A percentile compares a stretch with the other conserved stretches of the same genome.
These are phyloP conservation scores for Erinaceus europaeus DNA, from an alignment of 2,113 vertebrate species.

Conservation along the genomic window DNA sequence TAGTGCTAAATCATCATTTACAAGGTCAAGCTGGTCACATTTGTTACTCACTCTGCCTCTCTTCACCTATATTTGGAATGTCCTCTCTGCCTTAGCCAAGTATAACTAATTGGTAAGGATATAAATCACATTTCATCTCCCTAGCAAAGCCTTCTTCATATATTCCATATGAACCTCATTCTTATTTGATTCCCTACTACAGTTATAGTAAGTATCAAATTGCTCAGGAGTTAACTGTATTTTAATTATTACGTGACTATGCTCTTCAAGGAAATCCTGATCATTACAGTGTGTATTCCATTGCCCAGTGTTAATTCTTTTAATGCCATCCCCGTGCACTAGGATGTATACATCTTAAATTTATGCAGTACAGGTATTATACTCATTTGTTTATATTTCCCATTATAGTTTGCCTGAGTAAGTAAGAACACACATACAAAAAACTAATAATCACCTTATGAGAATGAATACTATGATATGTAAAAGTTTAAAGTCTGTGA, in stretches of 20 bases:
- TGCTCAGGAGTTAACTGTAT: not conserved
- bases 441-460: not conserved
- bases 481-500: not conserved
- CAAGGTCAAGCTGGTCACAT: not conserved
- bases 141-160: not conserved
- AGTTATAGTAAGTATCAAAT: not conserved
- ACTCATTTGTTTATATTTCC: constrained; percentile 19
- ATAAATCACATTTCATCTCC: not conserved
- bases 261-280: not conserved
- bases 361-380: not conserved
- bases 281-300: too few relatives aligned
- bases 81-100: not conserved
- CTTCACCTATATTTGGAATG: not conserved
- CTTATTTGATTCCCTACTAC: not conserved
- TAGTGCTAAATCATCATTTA: constrained; percentile 3
- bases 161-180: not conserved
- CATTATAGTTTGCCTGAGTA: not conserved
- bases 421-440: constrained; percentile 41
- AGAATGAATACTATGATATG: not conserved
- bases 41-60: not conserved
- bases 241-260: not conserved
- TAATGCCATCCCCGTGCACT: not conserved
- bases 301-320: not conserved
- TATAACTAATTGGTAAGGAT: not conserved
- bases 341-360: not conserved